Evolutionary conservation across 2,797 vertebrate genomes (phyloP), one percentile per base, ranked within the genome.

Genomic region (Hoplostethus atlanticus): DNA sequence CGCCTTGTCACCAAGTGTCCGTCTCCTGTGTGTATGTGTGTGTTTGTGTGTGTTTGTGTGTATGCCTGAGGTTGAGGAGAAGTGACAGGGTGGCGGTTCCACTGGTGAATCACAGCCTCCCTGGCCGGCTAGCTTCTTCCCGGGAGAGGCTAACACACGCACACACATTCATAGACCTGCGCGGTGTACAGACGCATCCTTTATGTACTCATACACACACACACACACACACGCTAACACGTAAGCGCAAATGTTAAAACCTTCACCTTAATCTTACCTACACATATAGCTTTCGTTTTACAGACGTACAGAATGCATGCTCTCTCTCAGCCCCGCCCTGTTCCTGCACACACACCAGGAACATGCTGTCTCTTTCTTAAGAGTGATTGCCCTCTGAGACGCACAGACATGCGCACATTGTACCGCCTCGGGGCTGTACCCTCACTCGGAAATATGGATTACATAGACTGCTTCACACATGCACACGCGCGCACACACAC

Each of bases 71-170:
- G 62, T 17, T 77, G 55, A 81, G 51, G 42, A 54, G 51, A 74
- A 64, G 63, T 68, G 74, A 80, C 65, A 76, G n/a, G 7, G 44
- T 48, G 28, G 46, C 62, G 44, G 50, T 42, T 52, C 34, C 30
- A 34, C 6, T 64, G 1, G 11, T 77, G 73, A 85, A 84, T 87
- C 69, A 71, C 50, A 73, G 54, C 25, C 57, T 70, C 17, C 36
- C 16, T 66, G 44, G 25, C 52, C 34, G 52, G 38, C 28, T 38
- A 60, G 40, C 48, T 17, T 12, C 51, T 76, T 42, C 36, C 42
- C 16, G 13, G 44, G 36, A 61, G 13, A 55, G 21, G 13, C 21
- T 55, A 6, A 59, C 55, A 50, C 65, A 46, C 6, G 38, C 52
- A 72, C 55, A 28, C 13, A 64, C 47, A 61, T 15, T 21, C 61